phyloP scores from a whole-genome alignment of 2,888 invertebrate genomes.

The Scrobipalpa atriplicella region DNA sequence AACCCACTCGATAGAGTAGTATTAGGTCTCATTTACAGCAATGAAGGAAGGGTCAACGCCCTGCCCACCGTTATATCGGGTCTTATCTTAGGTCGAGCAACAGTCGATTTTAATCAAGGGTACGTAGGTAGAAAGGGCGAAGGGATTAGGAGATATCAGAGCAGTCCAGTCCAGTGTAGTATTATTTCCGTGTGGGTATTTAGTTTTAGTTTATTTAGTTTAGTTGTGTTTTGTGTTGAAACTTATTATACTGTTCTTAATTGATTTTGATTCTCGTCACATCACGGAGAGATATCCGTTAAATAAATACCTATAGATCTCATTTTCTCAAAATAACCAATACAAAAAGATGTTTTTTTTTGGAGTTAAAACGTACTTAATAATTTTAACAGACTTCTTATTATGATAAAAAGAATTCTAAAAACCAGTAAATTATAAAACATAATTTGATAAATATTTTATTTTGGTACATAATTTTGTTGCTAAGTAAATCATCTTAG shows the following conservation, averaged over 20 bases:
- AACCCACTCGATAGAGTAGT: too few species aligned
- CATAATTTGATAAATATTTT: too few species aligned
- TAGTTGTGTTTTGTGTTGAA: conserved; percentile 10
- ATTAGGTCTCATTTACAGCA: conserved; percentile 65
- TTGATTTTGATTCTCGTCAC: background rate
- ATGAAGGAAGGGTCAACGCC: conserved; percentile 57
- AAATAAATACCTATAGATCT: too few species aligned
- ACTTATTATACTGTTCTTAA: background rate
- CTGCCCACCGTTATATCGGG: conserved; percentile 56
- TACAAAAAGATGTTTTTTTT: too few species aligned
- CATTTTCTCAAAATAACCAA: too few species aligned
- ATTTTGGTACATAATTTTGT: background rate
- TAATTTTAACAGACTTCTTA: too few species aligned
- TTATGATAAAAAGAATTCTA: too few species aligned
- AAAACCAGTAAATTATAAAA: too few species aligned
- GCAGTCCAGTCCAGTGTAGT: background rate
- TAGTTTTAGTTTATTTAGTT: too few species aligned
- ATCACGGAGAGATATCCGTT: background rate
- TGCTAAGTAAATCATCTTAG: background rate
- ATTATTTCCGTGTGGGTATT: background rate
- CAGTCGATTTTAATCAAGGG: conserved; percentile 39
- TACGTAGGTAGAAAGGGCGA: conserved; percentile 30
- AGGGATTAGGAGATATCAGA: conserved; percentile 5
- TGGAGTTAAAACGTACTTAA: too few species aligned
- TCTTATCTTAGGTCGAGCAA: conserved; percentile 51